phyloP scores from a whole-genome alignment of 2,888 invertebrate genomes.

The Belgica antarctica region DNA sequence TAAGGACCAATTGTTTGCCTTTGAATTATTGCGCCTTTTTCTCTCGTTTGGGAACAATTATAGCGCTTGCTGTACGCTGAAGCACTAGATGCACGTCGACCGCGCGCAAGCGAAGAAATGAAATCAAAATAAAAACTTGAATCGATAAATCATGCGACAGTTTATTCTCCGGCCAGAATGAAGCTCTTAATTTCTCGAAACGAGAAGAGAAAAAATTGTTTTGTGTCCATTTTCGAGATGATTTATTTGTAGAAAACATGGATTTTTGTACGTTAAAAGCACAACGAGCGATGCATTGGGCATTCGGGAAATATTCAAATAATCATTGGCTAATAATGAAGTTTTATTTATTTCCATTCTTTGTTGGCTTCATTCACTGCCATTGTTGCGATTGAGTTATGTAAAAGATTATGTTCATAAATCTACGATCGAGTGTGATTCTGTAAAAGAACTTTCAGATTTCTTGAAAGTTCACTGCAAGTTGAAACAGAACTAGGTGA shows the following conservation, averaged over 20 bases:
- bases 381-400: conserved; percentile 40
- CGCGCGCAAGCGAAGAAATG: neutral
- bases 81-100: no score
- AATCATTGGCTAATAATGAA: conserved; percentile 36
- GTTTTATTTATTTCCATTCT: neutral
- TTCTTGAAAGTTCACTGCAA: no score
- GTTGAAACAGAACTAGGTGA: no score
- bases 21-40: conserved; percentile 29
- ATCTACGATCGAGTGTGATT: neutral
- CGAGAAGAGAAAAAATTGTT: conserved; percentile 22
- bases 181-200: conserved; percentile 12
- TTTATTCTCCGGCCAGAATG: conserved; percentile 15
- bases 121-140: conserved; percentile 29
- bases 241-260: conserved; percentile 43
- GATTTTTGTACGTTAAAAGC: conserved; percentile 16
- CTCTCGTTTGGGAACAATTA: no score
- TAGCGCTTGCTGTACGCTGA: no score
- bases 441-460: neutral
- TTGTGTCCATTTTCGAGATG: conserved; percentile 36
- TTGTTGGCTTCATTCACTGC: conserved; percentile 18
- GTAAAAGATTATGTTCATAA: conserved; percentile 42
- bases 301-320: neutral
- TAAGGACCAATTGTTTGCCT: conserved; percentile 29
- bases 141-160: conserved; percentile 41
- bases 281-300: neutral